Evolutionary conservation across 2,113 vertebrate species (phyloP).

Genomic region (Phalacrocorax pelagicus): DNA sequence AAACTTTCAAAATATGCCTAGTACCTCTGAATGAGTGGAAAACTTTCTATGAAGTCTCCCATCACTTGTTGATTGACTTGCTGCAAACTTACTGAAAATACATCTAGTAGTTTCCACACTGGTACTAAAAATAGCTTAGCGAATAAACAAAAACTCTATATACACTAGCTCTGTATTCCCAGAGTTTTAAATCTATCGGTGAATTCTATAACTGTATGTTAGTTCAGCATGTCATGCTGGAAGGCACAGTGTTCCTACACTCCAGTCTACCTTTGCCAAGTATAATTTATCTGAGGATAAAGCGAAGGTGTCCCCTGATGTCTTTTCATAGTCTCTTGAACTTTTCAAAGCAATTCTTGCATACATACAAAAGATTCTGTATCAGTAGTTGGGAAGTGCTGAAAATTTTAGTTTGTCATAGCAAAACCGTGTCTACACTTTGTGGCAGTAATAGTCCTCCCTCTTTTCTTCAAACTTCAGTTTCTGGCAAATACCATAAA

Average conservation of each 20-base stretch:
- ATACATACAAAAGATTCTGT: background rate
- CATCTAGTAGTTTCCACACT: background rate
- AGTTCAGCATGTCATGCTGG: too few relatives aligned
- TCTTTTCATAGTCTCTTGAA: background rate
- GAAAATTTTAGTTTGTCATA: background rate
- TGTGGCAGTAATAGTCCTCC: background rate
- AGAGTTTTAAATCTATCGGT: background rate
- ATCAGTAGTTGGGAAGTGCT: background rate
- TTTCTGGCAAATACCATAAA: background rate
- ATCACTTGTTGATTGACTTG: background rate
- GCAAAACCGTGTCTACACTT: background rate
- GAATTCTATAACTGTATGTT: background rate
- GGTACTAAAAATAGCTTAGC: background rate
- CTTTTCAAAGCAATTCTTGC: background rate
- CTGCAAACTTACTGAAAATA: background rate
- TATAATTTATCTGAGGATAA: background rate
- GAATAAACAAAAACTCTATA: background rate
- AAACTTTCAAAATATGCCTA: background rate
- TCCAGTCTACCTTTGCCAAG: background rate
- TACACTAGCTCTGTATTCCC: background rate
- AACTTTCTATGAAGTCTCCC: background rate
- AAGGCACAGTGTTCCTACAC: background rate
- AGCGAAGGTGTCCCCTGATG: background rate
- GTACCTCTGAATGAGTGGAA: background rate
- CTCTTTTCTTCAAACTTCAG: background rate